Evolutionary conservation across 1,140 invertebrate species (phyloP).

Genomic region (Lepidurus apus): DNA sequence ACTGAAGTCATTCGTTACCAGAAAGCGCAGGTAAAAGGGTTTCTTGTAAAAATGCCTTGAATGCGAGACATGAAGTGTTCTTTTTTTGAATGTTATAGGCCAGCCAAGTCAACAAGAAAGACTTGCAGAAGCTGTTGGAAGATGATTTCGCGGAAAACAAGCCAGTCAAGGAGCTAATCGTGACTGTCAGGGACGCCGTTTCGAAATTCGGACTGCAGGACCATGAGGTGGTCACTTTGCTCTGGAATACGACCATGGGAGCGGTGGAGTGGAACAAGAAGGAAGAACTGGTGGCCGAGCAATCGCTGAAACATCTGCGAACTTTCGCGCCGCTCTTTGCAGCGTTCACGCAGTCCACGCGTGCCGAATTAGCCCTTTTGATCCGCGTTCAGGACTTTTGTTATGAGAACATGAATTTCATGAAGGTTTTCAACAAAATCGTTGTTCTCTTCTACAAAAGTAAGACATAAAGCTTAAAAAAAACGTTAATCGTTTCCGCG

Average conservation of each 20-base stretch:
- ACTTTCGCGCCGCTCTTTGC: slow-evolving; percentile 76
- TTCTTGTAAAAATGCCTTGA: background rate
- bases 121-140: slow-evolving; percentile 65
- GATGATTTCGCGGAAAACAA: slow-evolving; percentile 78
- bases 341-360: slow-evolving; percentile 74
- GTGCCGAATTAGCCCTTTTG: slow-evolving; percentile 78
- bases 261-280: slow-evolving; percentile 97
- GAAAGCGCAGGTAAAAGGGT: slow-evolving; percentile 60
- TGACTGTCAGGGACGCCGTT: slow-evolving; percentile 79
- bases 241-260: slow-evolving; percentile 90
- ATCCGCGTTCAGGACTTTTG: slow-evolving; percentile 93
- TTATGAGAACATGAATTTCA: slow-evolving; percentile 98
- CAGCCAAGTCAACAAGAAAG: slow-evolving; percentile 75
- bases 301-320: slow-evolving; percentile 84
- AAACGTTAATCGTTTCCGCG: background rate
- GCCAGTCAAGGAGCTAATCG: slow-evolving; percentile 70
- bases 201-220: slow-evolving; percentile 73
- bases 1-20: slow-evolving; percentile 83
- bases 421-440: slow-evolving; percentile 97
- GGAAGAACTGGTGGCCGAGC: slow-evolving; percentile 90
- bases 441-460: slow-evolving; percentile 93
- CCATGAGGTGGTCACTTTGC: slow-evolving; percentile 73
- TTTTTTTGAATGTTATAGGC: slow-evolving; percentile 19
- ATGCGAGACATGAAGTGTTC: background rate
- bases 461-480: slow-evolving; percentile 42